Percentiles rank a stretch among this genome's conserved stretches.
Conservation (phyloP, 2,797 vertebrate genomes). For the Leptatherina wallacei region DNA sequence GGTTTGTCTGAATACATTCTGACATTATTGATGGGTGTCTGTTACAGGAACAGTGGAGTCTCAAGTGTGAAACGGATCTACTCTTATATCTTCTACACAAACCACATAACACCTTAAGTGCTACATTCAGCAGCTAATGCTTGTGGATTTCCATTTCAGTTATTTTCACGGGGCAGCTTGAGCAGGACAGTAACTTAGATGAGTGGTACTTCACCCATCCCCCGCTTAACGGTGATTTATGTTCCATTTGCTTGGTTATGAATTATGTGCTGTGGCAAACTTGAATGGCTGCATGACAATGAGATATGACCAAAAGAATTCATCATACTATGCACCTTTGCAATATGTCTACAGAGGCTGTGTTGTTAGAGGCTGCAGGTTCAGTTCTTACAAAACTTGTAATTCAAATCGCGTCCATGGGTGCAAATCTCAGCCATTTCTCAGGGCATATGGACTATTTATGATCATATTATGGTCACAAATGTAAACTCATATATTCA, state of each 20-base stretch:
- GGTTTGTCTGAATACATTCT: slow-evolving; percentile 8
- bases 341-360: not conserved
- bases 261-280: slow-evolving; percentile 2
- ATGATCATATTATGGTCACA: too few relatives aligned
- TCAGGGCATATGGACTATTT: too few relatives aligned
- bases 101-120: slow-evolving; percentile 31
- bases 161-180: slow-evolving; percentile 7
- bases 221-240: not conserved
- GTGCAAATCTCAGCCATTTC: not conserved
- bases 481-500: not conserved
- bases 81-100: not conserved
- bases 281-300: slow-evolving; percentile 5
- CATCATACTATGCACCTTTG: not conserved
- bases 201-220: not conserved
- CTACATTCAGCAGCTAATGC: slow-evolving; percentile 28
- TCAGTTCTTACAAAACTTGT: not conserved
- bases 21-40: slow-evolving; percentile 33
- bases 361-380: not conserved
- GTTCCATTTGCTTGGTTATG: slow-evolving; percentile 1
- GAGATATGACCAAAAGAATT: not conserved
- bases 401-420: not conserved
- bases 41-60: slow-evolving; percentile 22
- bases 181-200: slow-evolving; percentile 25
- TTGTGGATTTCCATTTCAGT: slow-evolving; percentile 38
- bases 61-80: slow-evolving; percentile 19